Evolutionary conservation across 1,140 invertebrate genomes (phyloP), one percentile per base, ranked within the genome.

Genomic region (Andricus grossulariae): DNA sequence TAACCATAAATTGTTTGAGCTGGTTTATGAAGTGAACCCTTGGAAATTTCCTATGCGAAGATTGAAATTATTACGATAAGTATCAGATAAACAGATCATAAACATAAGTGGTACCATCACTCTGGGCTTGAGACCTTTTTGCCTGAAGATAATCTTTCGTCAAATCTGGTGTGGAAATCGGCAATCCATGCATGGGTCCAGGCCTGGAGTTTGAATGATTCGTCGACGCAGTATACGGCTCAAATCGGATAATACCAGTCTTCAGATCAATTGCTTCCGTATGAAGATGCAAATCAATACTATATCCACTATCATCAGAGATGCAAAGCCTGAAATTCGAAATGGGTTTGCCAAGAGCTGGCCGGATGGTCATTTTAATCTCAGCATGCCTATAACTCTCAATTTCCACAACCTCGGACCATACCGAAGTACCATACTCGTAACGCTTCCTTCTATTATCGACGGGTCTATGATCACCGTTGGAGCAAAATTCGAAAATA

Each of bases 401-500:
- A 99, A 91, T 88, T 99, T 99, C 97, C 98, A 99, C 1, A 99
- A 91, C 19, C 98, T 92, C 0, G 96, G 96, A 0, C 98, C 98
- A 89, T 99, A 99, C 2, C 98, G 92, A 93, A 99, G 95, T 39
- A 99, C 97, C 96, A 99, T 99, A 73, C 94, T 96, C 0, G 97
- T 95, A 0, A 99, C 98, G 71, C 97, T 99, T 88, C 99, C 98
- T 88, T 98, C 98, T 77, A 99, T 97, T 94, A 98, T 98, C 4
- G 94, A 94, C 1, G 97, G 97, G 92, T 99, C 98, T 95, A 99
- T 98, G 32, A 98, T 99, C 54, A 99, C 96, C 3, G 98, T 98
- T 7, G 98, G 98, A 7, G 99, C 97, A 92, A 99, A 99, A 90
- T 99, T 99, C 18, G 99, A 92, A 93, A 99, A 99, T 25, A 99